A percentile compares a stretch with the other conserved stretches of the same genome.
These are phyloP conservation scores for Neocrepidodera transversa DNA, from an alignment of 2,888 invertebrate species.

Conservation along the genomic window DNA sequence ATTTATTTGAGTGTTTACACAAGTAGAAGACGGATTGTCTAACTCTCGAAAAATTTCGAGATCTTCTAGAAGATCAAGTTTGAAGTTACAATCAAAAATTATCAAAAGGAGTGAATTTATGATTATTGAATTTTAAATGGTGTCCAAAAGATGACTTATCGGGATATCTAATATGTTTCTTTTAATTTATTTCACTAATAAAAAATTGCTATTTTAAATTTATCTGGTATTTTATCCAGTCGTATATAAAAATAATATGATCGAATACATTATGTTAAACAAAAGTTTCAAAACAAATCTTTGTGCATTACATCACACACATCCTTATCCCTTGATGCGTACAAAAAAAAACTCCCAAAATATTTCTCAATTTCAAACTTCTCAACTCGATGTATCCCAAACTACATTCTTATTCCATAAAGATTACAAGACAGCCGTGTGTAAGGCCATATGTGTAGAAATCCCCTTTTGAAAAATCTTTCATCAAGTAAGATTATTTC, in stretches of 20 bases:
- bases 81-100: too few species aligned
- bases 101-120: too few species aligned
- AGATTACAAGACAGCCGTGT: constrained; percentile 54
- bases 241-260: constrained; percentile 2
- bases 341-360: constrained; percentile 9
- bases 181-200: too few species aligned
- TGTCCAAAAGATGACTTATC: too few species aligned
- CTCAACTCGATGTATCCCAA: constrained; percentile 30
- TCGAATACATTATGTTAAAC: constrained; percentile 20
- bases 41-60: too few species aligned
- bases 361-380: constrained; percentile 27
- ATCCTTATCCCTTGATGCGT: constrained; percentile 12
- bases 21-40: too few species aligned
- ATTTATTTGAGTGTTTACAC: too few species aligned
- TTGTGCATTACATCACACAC: constrained; percentile 17
- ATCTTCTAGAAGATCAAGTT: too few species aligned
- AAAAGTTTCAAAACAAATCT: constrained; percentile 14
- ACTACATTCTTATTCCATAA: constrained; percentile 57
- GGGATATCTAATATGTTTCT: too few species aligned
- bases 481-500: constrained; percentile 42
- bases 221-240: too few species aligned
- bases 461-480: constrained; percentile 37
- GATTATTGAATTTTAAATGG: too few species aligned
- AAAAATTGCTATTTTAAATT: too few species aligned
- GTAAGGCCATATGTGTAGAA: constrained; percentile 47